Conservation (phyloP, 2,797 vertebrate species). For the Pagetopsis macropterus region DNA sequence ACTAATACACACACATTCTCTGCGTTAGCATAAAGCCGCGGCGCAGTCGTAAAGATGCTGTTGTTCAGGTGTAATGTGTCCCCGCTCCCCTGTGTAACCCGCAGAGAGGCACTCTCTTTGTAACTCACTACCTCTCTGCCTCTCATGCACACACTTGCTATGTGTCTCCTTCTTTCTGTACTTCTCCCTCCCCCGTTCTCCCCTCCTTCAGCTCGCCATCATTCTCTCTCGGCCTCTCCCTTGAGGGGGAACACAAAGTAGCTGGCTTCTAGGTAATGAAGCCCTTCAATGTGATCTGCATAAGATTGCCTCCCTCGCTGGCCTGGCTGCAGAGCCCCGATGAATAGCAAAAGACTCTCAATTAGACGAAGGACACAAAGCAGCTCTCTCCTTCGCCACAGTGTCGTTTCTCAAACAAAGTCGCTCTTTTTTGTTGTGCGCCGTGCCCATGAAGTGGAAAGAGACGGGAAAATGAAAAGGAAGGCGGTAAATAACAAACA, state of each 20-base stretch:
- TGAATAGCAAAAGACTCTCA: constrained; percentile 71
- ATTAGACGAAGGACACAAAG: constrained; percentile 73
- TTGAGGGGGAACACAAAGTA: constrained; percentile 73
- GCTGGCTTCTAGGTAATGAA: constrained; percentile 81
- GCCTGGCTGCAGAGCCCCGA: constrained; percentile 58
- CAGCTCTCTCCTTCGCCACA: constrained; percentile 45
- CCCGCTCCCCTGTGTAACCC: constrained; percentile 39
- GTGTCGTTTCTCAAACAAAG: constrained; percentile 66
- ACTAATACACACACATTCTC: not conserved
- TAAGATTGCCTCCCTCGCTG: constrained; percentile 71
- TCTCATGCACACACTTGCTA: constrained; percentile 29
- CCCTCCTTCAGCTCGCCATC: constrained; percentile 25
- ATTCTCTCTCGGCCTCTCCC: constrained; percentile 65
- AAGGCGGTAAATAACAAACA: constrained; percentile 60
- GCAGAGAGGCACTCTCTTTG: constrained; percentile 49
- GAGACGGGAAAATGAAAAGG: constrained; percentile 32
- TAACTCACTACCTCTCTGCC: constrained; percentile 30
- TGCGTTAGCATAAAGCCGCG: constrained; percentile 44
- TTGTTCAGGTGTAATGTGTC: constrained; percentile 71
- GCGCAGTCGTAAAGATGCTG: constrained; percentile 51
- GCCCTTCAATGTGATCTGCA: constrained; percentile 79
- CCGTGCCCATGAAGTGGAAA: constrained; percentile 32
- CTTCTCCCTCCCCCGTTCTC: constrained; percentile 14
- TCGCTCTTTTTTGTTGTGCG: constrained; percentile 9
- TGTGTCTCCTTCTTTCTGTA: constrained; percentile 22